These are phyloP conservation scores for Leptinotarsa rubiginosa DNA, from an alignment of 2,888 invertebrate species.

Conservation along the genomic window DNA sequence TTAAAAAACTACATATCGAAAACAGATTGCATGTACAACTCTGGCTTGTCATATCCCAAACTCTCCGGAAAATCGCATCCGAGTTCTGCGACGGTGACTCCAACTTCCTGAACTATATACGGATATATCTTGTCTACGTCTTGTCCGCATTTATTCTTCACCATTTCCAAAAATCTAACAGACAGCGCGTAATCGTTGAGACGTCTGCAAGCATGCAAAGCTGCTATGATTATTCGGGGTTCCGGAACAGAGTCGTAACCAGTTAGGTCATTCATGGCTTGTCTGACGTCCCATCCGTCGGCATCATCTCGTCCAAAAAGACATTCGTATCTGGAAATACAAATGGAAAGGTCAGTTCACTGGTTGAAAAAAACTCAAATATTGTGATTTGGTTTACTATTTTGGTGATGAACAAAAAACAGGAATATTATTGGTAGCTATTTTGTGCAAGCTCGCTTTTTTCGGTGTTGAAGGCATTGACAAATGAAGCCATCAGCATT, in stretches of 20 bases:
- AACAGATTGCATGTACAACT: slow-evolving; percentile 83
- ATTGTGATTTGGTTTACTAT: too few relatives aligned
- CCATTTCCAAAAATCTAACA: slow-evolving; percentile 85
- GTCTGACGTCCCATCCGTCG: slow-evolving; percentile 82
- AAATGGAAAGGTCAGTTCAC: background rate
- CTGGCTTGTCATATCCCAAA: slow-evolving; percentile 96
- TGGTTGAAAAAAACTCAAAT: background rate
- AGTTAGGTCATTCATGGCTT: slow-evolving; percentile 69
- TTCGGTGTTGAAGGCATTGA: too few relatives aligned
- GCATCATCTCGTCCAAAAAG: slow-evolving; percentile 88
- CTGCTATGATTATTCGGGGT: slow-evolving; percentile 71
- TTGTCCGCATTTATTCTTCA: slow-evolving; percentile 87
- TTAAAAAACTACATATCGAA: slow-evolving; percentile 69
- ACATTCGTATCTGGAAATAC: slow-evolving; percentile 74
- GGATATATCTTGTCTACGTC: slow-evolving; percentile 84
- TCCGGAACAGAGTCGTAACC: slow-evolving; percentile 73
- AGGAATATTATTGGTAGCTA: background rate
- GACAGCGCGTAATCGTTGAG: slow-evolving; percentile 76
- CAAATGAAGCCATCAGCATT: too few relatives aligned
- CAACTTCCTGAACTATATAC: slow-evolving; percentile 89
- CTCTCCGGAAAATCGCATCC: slow-evolving; percentile 95
- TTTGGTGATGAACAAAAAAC: too few relatives aligned
- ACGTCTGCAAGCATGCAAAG: slow-evolving; percentile 73
- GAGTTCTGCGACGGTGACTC: slow-evolving; percentile 89
- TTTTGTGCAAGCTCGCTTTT: too few relatives aligned